Percentiles rank a stretch among this genome's conserved stretches.
Evolutionary conservation across 2,888 invertebrate species (phyloP).

Genomic region (Neoaliturus tenellus): DNA sequence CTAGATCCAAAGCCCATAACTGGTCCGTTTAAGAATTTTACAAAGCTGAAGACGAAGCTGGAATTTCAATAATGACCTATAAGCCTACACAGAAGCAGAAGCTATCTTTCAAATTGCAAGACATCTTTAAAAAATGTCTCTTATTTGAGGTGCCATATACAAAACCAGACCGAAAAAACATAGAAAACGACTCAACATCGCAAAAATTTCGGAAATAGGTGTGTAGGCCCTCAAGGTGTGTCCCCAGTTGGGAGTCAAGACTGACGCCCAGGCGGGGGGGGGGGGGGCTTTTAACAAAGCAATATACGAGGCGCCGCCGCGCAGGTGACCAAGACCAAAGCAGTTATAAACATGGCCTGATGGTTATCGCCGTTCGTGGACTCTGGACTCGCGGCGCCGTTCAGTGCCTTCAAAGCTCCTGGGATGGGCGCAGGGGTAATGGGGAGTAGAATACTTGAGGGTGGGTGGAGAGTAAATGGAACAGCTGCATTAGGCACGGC

Average conservation of each 20-base stretch:
- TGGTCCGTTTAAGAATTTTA: no score
- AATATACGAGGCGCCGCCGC: slow-evolving; percentile 40
- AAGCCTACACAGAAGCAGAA: no score
- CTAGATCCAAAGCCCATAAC: no score
- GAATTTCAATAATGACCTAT: no score
- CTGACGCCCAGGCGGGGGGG: not conserved
- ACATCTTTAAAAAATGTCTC: no score
- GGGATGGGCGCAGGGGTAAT: not conserved
- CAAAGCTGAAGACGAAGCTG: no score
- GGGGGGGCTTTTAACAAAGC: slow-evolving; percentile 34
- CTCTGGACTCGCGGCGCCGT: not conserved
- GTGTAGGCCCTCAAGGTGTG: slow-evolving; percentile 1
- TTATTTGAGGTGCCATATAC: no score
- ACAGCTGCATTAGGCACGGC: no score
- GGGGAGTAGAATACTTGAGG: no score
- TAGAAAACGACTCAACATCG: not conserved
- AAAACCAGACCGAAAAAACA: no score
- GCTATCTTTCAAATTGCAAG: no score
- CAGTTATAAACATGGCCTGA: not conserved
- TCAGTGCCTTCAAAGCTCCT: not conserved
- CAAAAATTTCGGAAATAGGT: not conserved
- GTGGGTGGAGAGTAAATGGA: not conserved
- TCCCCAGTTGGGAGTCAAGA: not conserved
- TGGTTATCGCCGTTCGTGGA: slow-evolving; percentile 17
- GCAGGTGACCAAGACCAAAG: no score